Conservation (phyloP, 2,888 invertebrate genomes). For the Andrena fulva region DNA sequence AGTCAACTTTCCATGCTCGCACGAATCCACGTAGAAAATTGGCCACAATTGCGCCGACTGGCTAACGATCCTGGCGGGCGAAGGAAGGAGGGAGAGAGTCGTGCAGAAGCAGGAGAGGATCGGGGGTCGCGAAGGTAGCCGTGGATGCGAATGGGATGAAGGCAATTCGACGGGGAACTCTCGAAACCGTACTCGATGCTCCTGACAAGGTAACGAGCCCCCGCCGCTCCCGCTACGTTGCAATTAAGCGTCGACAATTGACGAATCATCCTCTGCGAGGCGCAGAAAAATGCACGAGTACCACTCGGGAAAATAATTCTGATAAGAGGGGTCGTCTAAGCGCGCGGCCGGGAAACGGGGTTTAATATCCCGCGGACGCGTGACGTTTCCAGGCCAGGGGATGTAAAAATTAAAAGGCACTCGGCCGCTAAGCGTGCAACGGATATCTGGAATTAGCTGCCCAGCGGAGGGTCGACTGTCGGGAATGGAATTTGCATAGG, state of each 20-base stretch:
- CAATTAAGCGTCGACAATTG: no score
- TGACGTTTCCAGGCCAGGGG: background rate
- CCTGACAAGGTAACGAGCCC: background rate
- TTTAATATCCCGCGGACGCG: no score
- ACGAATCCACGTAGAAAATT: constrained; percentile 21
- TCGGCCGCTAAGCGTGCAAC: background rate
- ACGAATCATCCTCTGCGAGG: no score
- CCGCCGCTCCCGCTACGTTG: no score
- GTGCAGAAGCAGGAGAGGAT: constrained; percentile 36
- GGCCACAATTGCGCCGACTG: constrained; percentile 12
- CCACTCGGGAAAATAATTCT: no score
- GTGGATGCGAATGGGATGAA: constrained; percentile 13
- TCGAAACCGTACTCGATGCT: constrained; percentile 24
- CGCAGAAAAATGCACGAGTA: no score
- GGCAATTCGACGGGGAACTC: constrained; percentile 30
- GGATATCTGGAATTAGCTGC: constrained; percentile 13
- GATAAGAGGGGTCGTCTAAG: no score
- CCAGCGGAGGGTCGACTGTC: background rate
- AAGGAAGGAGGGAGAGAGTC: background rate
- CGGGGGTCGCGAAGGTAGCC: constrained; percentile 23
- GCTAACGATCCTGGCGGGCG: constrained; percentile 23
- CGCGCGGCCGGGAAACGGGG: no score
- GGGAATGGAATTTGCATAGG: constrained; percentile 22
- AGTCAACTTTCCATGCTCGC: constrained; percentile 4
- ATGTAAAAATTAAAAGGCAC: background rate